Conservation (phyloP, 1,140 invertebrate species). For the Megalonaias nervosa region DNA sequence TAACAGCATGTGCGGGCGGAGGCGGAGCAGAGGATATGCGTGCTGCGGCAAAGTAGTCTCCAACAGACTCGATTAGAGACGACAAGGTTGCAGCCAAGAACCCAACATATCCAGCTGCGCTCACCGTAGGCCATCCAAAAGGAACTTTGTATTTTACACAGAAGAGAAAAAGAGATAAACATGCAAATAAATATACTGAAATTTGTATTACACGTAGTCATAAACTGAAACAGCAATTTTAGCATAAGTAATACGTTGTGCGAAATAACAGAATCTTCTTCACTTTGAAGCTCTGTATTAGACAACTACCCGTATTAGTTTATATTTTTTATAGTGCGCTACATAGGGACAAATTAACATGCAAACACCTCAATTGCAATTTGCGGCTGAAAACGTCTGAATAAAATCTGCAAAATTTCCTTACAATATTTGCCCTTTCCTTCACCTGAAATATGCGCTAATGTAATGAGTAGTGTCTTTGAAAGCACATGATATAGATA, state of each 20-base stretch:
- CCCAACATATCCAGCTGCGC: slow-evolving; percentile 34
- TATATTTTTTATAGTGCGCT: too few relatives aligned
- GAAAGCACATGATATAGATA: too few relatives aligned
- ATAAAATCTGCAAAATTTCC: too few relatives aligned
- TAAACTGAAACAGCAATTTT: neutral
- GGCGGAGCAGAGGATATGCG: slow-evolving; percentile 36
- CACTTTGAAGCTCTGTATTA: too few relatives aligned
- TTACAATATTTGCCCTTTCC: too few relatives aligned
- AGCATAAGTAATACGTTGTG: neutral
- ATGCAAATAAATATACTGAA: neutral
- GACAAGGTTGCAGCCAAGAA: slow-evolving; percentile 49
- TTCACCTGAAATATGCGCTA: too few relatives aligned
- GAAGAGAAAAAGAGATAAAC: neutral
- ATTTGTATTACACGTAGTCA: neutral
- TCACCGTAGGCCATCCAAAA: slow-evolving; percentile 45
- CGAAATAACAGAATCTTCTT: neutral
- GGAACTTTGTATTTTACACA: slow-evolving; percentile 33
- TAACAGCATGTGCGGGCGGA: slow-evolving; percentile 47
- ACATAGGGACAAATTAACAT: too few relatives aligned
- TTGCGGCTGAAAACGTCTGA: too few relatives aligned
- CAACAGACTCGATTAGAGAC: slow-evolving; percentile 60
- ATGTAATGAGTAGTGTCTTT: too few relatives aligned
- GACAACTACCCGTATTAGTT: too few relatives aligned
- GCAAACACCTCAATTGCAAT: too few relatives aligned
- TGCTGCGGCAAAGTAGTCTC: slow-evolving; percentile 57